Evolutionary conservation across 2,797 vertebrate species (phyloP).

Genomic region (Alca torda): DNA sequence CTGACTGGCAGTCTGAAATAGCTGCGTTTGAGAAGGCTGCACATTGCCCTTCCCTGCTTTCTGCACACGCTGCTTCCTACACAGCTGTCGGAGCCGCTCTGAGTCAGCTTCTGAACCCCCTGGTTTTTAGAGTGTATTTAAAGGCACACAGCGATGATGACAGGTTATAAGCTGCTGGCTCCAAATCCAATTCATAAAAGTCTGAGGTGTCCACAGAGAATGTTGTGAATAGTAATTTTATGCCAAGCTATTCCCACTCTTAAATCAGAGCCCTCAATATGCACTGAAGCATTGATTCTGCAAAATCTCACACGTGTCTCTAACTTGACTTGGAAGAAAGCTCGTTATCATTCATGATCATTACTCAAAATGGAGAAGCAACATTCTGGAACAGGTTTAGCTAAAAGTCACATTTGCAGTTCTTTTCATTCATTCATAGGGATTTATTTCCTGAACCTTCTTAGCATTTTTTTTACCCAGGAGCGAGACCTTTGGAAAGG

Average conservation of each 20-base stretch:
- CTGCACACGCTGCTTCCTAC: slow-evolving; percentile 17
- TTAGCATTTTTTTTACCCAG: background rate
- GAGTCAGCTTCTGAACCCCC: slow-evolving; percentile 25
- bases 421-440: background rate
- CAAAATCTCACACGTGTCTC: background rate
- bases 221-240: slow-evolving; percentile 26
- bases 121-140: background rate
- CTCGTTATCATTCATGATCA: background rate
- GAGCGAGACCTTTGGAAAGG: background rate
- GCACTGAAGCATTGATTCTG: background rate
- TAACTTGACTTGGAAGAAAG: background rate
- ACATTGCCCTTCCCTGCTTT: background rate
- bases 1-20: background rate
- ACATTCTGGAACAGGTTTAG: background rate
- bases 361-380: background rate
- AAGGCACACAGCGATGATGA: background rate
- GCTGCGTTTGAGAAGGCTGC: background rate
- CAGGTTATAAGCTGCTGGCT: background rate
- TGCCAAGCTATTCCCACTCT: background rate
- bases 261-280: background rate
- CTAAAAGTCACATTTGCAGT: background rate
- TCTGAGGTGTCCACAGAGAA: background rate
- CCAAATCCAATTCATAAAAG: background rate
- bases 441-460: background rate
- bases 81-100: slow-evolving; percentile 25